Evolutionary conservation across 2,797 vertebrate species (phyloP).

Genomic region (Melanotaenia pygmaea): DNA sequence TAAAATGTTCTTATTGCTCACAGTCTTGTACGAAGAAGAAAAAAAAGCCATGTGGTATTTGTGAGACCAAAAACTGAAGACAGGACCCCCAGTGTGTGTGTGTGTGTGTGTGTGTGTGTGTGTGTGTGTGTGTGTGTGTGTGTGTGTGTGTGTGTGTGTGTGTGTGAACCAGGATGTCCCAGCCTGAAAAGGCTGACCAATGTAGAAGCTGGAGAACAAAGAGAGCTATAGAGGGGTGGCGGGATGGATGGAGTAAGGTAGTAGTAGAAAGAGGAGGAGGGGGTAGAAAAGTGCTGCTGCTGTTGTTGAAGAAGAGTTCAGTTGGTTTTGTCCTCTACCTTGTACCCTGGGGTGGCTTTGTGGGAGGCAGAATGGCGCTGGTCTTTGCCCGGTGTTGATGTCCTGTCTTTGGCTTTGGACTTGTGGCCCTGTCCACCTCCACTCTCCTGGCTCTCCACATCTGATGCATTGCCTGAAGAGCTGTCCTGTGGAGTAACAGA

Average conservation of each 20-base stretch:
- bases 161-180: conserved; percentile 59
- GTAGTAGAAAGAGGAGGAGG: conserved; percentile 77
- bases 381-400: conserved; percentile 90
- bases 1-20: conserved; percentile 83
- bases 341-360: conserved; percentile 96
- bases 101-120: conserved; percentile 21
- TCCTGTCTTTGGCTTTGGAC: conserved; percentile 92
- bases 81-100: conserved; percentile 36
- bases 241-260: conserved; percentile 76
- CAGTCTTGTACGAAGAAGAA: conserved; percentile 66
- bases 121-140: conserved; percentile 21
- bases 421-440: conserved; percentile 85
- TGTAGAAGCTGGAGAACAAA: conserved; percentile 70
- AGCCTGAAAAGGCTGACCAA: conserved; percentile 74
- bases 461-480: conserved; percentile 94
- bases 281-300: conserved; percentile 82
- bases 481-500: conserved; percentile 86
- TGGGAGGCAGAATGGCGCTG: conserved; percentile 88
- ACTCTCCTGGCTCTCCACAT: conserved; percentile 95
- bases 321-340: conserved; percentile 99
- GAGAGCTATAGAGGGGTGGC: conserved; percentile 68
- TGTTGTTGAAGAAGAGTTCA: conserved; percentile 90
- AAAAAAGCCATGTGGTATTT: conserved; percentile 41
- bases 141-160: background rate
- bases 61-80: conserved; percentile 64